phyloP scores from a whole-genome alignment of 1,140 invertebrate species.

The Ctenoplectra terminalis region DNA sequence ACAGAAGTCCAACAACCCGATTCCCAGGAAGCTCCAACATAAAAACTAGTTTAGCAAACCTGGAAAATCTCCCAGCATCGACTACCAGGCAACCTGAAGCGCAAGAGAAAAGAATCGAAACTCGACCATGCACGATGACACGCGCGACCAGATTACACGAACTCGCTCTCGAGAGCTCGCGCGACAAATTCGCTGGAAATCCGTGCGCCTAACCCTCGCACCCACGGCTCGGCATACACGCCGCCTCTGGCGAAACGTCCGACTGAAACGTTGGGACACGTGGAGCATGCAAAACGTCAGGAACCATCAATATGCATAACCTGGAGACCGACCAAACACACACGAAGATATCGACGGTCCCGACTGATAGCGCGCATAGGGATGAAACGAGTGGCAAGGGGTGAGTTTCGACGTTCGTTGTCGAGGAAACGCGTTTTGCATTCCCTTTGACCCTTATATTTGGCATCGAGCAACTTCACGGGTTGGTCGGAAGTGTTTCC shows the following conservation, averaged over 20 bases:
- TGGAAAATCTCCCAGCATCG: background rate
- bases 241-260: background rate
- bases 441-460: conserved; percentile 78
- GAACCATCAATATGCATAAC: conserved; percentile 51
- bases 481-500: conserved; percentile 25
- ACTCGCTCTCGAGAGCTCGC: conserved; percentile 3
- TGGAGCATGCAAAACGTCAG: conserved; percentile 25
- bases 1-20: background rate
- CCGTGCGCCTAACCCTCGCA: background rate
- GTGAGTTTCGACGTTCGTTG: conserved; percentile 10
- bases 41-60: background rate
- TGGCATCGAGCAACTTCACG: conserved; percentile 32
- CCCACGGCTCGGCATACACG: background rate
- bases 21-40: no score
- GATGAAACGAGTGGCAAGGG: background rate
- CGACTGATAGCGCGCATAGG: background rate
- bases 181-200: conserved; percentile 21
- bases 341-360: conserved; percentile 11
- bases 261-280: background rate
- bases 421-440: conserved; percentile 66
- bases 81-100: background rate
- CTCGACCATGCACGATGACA: conserved; percentile 15
- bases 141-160: conserved; percentile 12
- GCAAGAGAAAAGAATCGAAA: no score
- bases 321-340: conserved; percentile 23